Conservation (phyloP, 1,140 invertebrate species). For the Dendroctonus valens region DNA sequence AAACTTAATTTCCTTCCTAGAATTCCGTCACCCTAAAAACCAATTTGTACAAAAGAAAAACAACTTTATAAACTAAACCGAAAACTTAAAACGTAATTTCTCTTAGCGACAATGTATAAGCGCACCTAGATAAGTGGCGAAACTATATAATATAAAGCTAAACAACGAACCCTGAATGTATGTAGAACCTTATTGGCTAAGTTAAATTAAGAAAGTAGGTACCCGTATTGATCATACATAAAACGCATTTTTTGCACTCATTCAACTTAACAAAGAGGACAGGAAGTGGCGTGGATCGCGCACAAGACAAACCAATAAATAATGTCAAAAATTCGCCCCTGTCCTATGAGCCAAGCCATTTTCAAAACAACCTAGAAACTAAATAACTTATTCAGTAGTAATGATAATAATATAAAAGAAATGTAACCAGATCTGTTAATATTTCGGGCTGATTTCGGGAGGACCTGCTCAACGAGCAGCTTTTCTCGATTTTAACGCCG, state of each 20-base stretch:
- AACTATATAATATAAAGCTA: constrained; percentile 26
- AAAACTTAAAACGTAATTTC: too few species aligned
- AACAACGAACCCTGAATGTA: constrained; percentile 32
- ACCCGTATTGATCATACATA: constrained; percentile 5
- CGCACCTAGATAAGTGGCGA: constrained; percentile 7
- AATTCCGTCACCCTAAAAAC: constrained; percentile 24
- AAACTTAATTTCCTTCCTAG: constrained; percentile 2
- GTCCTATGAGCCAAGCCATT: constrained; percentile 9
- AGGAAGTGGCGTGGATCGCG: neutral
- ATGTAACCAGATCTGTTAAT: neutral
- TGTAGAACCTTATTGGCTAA: constrained; percentile 4
- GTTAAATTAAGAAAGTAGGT: neutral
- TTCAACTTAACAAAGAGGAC: constrained; percentile 3
- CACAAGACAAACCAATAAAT: neutral
- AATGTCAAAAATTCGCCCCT: neutral
- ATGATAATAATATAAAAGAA: neutral
- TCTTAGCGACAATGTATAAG: too few species aligned
- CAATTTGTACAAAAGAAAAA: constrained; percentile 9
- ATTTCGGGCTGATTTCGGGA: neutral
- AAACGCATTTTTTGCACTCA: constrained; percentile 7
- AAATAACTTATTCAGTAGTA: constrained; percentile 1
- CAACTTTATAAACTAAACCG: constrained; percentile 7
- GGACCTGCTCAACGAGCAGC: neutral
- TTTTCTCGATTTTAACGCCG: neutral
- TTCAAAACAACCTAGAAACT: constrained; percentile 1